Percentiles rank a stretch among this genome's conserved stretches.
These are phyloP conservation scores for Brenthis daphne DNA, from an alignment of 2,888 invertebrate genomes.

Conservation along the genomic window DNA sequence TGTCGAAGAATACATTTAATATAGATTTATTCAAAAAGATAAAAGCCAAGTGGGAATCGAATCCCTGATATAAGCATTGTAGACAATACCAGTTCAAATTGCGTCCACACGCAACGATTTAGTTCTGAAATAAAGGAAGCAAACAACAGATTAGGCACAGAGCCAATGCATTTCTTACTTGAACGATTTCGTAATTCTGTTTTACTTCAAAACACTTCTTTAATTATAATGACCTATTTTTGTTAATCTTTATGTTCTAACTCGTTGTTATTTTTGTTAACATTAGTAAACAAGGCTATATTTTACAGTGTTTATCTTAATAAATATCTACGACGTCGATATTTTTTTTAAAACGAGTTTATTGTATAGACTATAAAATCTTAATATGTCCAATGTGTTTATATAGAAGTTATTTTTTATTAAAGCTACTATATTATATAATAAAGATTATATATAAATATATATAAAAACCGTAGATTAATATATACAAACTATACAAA, in stretches of 20 bases:
- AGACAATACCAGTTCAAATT: background rate
- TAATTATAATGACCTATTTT: constrained; percentile 11
- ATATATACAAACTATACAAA: no score
- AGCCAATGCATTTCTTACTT: constrained; percentile 2
- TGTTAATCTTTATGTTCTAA: background rate
- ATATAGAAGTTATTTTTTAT: no score
- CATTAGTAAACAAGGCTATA: background rate
- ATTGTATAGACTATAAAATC: background rate
- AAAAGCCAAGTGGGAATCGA: no score
- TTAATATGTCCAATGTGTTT: background rate
- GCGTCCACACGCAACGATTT: background rate
- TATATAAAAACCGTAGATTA: no score
- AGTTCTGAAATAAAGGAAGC: background rate
- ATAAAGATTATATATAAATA: no score
- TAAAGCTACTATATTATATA: no score
- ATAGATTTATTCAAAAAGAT: no score
- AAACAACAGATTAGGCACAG: background rate
- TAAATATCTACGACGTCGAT: background rate
- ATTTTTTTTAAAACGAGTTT: background rate
- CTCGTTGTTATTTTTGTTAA: background rate
- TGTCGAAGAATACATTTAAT: no score
- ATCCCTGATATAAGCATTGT: no score
- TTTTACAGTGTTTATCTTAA: background rate
- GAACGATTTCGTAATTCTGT: background rate
- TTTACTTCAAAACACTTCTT: background rate